phyloP scores from a whole-genome alignment of 2,797 vertebrate species.

The Poeciliopsis turneri region DNA sequence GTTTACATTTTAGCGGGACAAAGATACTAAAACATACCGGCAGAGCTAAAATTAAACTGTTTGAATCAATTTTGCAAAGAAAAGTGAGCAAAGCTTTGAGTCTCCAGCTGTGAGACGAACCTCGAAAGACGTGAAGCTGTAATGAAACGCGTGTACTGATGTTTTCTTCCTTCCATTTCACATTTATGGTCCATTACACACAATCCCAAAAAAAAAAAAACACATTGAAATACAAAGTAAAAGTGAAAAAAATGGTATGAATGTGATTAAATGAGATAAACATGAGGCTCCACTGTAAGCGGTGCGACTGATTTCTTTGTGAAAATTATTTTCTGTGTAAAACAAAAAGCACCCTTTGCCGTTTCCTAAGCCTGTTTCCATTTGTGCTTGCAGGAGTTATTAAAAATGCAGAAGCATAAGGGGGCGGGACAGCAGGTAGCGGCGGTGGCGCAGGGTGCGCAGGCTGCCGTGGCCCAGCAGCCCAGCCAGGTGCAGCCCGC shows the following conservation, averaged over 20 bases:
- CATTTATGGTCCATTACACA: background rate
- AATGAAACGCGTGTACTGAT: background rate
- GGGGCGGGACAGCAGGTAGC: conserved; percentile 84
- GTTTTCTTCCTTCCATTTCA: background rate
- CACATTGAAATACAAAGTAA: background rate
- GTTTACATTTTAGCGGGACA: background rate
- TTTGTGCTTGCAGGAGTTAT: conserved; percentile 80
- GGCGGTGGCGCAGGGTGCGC: conserved; percentile 84
- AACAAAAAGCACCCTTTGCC: background rate
- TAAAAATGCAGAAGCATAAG: conserved; percentile 94
- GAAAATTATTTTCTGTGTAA: background rate
- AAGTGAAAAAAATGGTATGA: background rate
- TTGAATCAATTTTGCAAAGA: background rate
- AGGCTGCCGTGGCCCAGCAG: conserved; percentile 80
- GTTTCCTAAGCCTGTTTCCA: background rate
- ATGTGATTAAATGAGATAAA: background rate
- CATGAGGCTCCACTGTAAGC: background rate
- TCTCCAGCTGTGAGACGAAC: background rate
- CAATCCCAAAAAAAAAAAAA: background rate
- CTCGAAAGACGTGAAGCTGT: background rate
- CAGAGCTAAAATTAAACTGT: background rate
- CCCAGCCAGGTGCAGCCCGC: conserved; percentile 84
- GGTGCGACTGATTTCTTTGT: background rate
- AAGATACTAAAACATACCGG: background rate
- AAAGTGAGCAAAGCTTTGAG: background rate